Base-by-base conservation (phyloP, 1,140 invertebrate species). In the Pogonognathellus flavescens region DNA sequence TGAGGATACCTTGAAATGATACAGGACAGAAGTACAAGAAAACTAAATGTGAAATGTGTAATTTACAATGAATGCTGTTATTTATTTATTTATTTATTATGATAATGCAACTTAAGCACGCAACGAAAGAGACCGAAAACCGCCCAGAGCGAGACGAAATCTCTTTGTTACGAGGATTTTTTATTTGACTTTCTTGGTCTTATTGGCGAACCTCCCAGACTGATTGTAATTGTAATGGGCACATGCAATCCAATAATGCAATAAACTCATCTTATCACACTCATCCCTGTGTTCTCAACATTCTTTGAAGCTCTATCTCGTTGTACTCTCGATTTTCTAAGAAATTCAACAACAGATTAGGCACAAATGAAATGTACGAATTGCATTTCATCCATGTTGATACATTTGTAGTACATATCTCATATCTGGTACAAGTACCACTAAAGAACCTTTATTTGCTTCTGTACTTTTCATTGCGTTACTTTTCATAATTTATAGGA, bases 71-170 rank as follows among this genome's bases (percentile, higher is more conserved):
- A 50, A 50, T 76, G 70, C 18, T 76, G 25, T 76, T 41, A 41
- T 41, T 25, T 41, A 70, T 70, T 76, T 41, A 41, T 41, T 25
- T 41, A 70, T 70, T 76, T 41, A 76, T 50, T 72, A 50, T n/a
- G 9, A n/a, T 76, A 76, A 76, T 16, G 70, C 49, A 49, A n/a
- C 14, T 3, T 76, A 76, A 49, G 70, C 70, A 76, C 70, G 70
- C 31, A 76, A 76, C n/a, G 41, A 11, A 14, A 41, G 66, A 41
- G 31, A 41, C 66, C 31, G 16, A 72, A 76, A 76, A 16, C 14
- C 70, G 25, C 70, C 70, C 41, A 76, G 31, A 76, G 70, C 70
- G 70, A 76, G 41, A 50, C 70, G 25, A 76, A 76, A 76, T 50
- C 70, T 76, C 31, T 76, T 76, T 49, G 41, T 76, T 41, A 76